A percentile compares a stretch with the other conserved stretches of the same genome.
phyloP scores from a whole-genome alignment of 2,797 vertebrate genomes.

The Enoplosus armatus region DNA sequence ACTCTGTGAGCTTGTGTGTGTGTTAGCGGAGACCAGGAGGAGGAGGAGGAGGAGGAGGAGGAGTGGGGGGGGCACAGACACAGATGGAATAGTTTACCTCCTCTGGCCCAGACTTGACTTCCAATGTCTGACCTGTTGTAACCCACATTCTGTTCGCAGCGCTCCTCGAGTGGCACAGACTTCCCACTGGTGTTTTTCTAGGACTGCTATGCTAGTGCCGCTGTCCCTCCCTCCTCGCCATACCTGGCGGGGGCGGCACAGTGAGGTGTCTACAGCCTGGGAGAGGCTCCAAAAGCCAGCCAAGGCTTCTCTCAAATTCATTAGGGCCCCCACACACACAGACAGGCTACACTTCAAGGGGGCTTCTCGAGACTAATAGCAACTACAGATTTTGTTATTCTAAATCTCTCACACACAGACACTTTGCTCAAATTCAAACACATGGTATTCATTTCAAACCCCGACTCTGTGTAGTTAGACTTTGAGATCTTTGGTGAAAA shows the following conservation, averaged over 20 bases:
- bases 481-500: slow-evolving; percentile 81
- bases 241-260: slow-evolving; percentile 61
- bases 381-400: slow-evolving; percentile 85
- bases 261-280: slow-evolving; percentile 66
- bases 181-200: slow-evolving; percentile 81
- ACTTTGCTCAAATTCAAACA: slow-evolving; percentile 75
- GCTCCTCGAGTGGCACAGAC: slow-evolving; percentile 80
- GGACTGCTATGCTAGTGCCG: slow-evolving; percentile 59
- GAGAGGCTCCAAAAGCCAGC: slow-evolving; percentile 64
- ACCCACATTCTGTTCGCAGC: slow-evolving; percentile 85
- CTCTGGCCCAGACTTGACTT: slow-evolving; percentile 91
- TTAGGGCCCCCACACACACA: slow-evolving; percentile 57
- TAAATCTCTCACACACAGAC: slow-evolving; percentile 73
- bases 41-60: slow-evolving; percentile 21
- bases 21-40: slow-evolving; percentile 28
- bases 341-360: slow-evolving; percentile 65
- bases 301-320: slow-evolving; percentile 72
- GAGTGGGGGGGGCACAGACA: slow-evolving; percentile 81
- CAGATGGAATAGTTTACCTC: slow-evolving; percentile 89
- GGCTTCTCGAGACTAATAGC: slow-evolving; percentile 81
- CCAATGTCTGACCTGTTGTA: slow-evolving; percentile 89
- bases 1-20: slow-evolving; percentile 53
- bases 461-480: slow-evolving; percentile 64
- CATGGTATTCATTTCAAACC: slow-evolving; percentile 83
- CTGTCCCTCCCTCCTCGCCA: slow-evolving; percentile 48